A percentile compares a stretch with the other conserved stretches of the same genome.
Evolutionary conservation across 2,797 vertebrate genomes (phyloP).

Genomic region (Orestias chungarensis): DNA sequence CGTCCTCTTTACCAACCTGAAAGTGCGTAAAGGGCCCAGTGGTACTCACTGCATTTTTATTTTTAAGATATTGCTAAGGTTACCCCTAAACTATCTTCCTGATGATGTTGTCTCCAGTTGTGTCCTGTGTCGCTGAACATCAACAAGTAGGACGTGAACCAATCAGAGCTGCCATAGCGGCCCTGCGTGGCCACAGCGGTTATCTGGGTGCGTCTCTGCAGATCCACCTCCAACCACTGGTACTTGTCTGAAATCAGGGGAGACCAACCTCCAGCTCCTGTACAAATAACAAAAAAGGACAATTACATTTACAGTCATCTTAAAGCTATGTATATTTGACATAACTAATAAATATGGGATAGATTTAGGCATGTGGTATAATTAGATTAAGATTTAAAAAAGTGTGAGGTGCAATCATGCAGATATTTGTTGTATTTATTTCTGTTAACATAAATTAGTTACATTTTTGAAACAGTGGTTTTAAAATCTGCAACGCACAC

Average conservation of each 20-base stretch:
- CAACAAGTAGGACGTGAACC: slow-evolving; percentile 87
- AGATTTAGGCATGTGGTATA: no score
- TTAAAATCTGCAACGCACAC: slow-evolving; percentile 6
- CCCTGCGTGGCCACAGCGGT: slow-evolving; percentile 90
- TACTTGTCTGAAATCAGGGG: slow-evolving; percentile 82
- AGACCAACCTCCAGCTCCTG: slow-evolving; percentile 89
- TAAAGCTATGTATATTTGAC: not conserved
- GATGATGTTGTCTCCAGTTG: slow-evolving; percentile 91
- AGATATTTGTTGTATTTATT: not conserved
- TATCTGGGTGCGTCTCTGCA: slow-evolving; percentile 87
- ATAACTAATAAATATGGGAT: no score
- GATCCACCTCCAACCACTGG: slow-evolving; percentile 92
- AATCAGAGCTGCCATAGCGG: slow-evolving; percentile 90
- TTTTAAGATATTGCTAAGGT: not conserved
- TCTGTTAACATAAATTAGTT: no score
- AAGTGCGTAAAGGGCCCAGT: no score
- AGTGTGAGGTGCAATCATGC: not conserved
- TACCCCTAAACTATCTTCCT: slow-evolving; percentile 87
- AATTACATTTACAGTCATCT: not conserved
- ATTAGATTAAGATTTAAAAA: not conserved
- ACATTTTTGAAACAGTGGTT: slow-evolving; percentile 27
- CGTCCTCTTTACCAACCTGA: no score
- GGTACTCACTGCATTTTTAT: no score
- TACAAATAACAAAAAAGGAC: slow-evolving; percentile 17
- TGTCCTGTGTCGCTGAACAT: slow-evolving; percentile 93